Base-by-base conservation (phyloP, 2,888 invertebrate species). In the Sclerodermus sp. region DNA sequence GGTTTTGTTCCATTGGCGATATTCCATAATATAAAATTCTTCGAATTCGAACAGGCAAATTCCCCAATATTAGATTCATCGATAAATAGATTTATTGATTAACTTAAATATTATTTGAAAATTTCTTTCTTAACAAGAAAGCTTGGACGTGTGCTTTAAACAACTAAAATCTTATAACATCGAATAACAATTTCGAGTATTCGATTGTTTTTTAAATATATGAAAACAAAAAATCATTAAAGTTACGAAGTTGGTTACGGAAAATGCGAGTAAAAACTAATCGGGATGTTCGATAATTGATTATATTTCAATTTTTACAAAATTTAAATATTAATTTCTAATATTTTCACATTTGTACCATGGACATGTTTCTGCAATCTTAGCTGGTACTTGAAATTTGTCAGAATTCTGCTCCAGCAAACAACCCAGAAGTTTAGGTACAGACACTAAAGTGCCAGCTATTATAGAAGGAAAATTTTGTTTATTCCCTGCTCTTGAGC, bases 351-450 rank as follows among this genome's bases (percentile, higher is more conserved):
- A n/a, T n/a, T n/a, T n/a, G n/a, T n/a, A n/a, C n/a, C n/a, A n/a
- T n/a, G n/a, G n/a, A n/a, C n/a, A 34, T 12, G 3, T 8, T 4
- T 13, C 10, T 34, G 38, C 45, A 2, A 74, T 47, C 46, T 62
- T 60, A 12, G 57, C 32, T 5, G 79, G 73, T 30, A 77, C 58
- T 43, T 57, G 36, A 45, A 77, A 68, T 37, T 68, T 61, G 45
- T 82, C 74, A 12, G 68, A 60, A 71, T 85, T 83, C 66, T 84
- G 79, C 77, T 93, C 92, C 45, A 93, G 79, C 43, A 87, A 75
- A 68, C 90, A 89, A 0, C 84, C 91, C 43, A 93, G 79, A 16
- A 93, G 74, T 68, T 84, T 86, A 0, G 90, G 88, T n/a, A 90
- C 83, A 76, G 88, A 87, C 13, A 92, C 70, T 37, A 90, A 77